Evolutionary conservation across 2,797 vertebrate species (phyloP).

Genomic region (Heteromormyrus szaboi): DNA sequence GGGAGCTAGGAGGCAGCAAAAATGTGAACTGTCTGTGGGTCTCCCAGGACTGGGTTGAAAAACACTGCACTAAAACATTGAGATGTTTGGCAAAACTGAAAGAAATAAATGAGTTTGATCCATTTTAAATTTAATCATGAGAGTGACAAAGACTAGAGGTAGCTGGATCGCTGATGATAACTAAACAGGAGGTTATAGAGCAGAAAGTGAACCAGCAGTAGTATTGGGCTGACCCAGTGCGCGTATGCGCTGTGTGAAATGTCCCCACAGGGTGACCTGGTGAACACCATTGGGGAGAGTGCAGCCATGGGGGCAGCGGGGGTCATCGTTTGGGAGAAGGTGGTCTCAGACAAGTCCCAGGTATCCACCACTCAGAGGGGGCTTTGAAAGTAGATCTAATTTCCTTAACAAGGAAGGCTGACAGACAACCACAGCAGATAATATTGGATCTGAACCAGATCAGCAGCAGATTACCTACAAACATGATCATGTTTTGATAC

Average conservation of each 20-base stretch:
- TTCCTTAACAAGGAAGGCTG: background rate
- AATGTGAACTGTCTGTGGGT: background rate
- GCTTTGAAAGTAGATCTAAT: background rate
- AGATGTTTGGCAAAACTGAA: background rate
- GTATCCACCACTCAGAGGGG: constrained; percentile 23
- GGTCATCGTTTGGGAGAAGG: constrained; percentile 64
- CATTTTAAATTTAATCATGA: background rate
- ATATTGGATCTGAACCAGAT: background rate
- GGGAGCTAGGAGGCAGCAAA: background rate
- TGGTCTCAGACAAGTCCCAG: constrained; percentile 41
- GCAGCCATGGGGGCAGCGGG: constrained; percentile 72
- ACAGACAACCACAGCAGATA: background rate
- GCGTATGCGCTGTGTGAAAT: background rate
- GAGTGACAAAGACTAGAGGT: background rate
- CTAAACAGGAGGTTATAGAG: background rate
- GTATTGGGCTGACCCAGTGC: background rate
- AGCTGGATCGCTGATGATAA: background rate
- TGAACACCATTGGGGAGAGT: constrained; percentile 71
- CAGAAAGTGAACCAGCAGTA: background rate
- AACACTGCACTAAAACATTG: background rate
- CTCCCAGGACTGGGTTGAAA: background rate
- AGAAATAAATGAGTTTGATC: background rate
- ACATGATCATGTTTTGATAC: background rate
- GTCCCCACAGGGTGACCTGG: constrained; percentile 60
- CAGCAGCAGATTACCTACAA: background rate